Percentiles rank a stretch among this genome's conserved stretches.
These are phyloP conservation scores for Hermaeophaga mercurialis DNA, from an alignment of 2,888 invertebrate genomes.

Conservation along the genomic window DNA sequence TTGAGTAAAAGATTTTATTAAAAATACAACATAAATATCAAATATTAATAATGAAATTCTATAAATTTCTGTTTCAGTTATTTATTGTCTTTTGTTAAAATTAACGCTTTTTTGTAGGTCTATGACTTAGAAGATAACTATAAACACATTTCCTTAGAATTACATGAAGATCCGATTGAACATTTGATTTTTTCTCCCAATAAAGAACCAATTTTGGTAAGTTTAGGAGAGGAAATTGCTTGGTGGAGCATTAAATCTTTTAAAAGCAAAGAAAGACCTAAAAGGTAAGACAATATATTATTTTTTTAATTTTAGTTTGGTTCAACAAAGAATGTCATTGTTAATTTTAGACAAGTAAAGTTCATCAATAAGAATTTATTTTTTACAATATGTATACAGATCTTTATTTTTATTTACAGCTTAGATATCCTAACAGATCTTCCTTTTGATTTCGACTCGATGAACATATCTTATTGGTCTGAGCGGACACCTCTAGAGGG, in stretches of 20 bases:
- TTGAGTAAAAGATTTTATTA: too few species aligned
- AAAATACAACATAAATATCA: too few species aligned
- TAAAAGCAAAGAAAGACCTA: constrained; percentile 26
- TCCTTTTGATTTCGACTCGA: constrained; percentile 15
- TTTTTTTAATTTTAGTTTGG: not conserved
- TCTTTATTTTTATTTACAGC: constrained; percentile 32
- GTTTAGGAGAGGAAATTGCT: constrained; percentile 64
- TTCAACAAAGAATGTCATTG: not conserved
- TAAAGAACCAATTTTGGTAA: constrained; percentile 60
- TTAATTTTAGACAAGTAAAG: not conserved
- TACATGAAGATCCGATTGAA: constrained; percentile 63
- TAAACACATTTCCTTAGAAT: constrained; percentile 48
- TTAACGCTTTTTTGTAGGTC: constrained; percentile 26
- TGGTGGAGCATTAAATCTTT: constrained; percentile 61
- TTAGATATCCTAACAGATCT: constrained; percentile 33
- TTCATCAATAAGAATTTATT: not conserved
- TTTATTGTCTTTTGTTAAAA: too few species aligned
- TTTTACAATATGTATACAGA: not conserved
- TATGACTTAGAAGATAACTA: constrained; percentile 29
- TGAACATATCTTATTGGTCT: constrained; percentile 35
- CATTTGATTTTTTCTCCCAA: constrained; percentile 62
- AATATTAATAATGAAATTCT: too few species aligned
- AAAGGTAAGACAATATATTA: too few species aligned
- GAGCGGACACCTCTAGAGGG: constrained; percentile 24
- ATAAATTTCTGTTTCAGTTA: too few species aligned